Evolutionary conservation across 2,888 invertebrate genomes (phyloP).

Genomic region (Andrena chrysosceles): DNA sequence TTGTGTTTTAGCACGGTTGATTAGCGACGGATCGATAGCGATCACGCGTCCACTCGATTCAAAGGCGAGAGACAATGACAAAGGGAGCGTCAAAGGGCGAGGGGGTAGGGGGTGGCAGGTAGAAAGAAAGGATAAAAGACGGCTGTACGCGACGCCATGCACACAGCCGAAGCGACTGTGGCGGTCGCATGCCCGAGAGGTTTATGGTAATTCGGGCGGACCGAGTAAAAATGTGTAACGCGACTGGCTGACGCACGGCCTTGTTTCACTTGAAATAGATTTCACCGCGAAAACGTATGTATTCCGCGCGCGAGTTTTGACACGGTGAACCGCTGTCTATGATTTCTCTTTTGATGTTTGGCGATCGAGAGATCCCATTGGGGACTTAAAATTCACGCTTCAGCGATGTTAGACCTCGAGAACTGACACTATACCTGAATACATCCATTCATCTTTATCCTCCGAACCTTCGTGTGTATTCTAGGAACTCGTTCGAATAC

Average conservation of each 20-base stretch:
- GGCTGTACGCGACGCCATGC: slow-evolving; percentile 33
- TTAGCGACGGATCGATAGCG: slow-evolving; percentile 52
- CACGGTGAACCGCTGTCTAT: slow-evolving; percentile 31
- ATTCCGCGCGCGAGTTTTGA: slow-evolving; percentile 58
- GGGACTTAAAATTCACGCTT: no score
- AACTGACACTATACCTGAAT: no score
- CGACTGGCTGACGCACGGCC: slow-evolving; percentile 65
- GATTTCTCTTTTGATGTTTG: slow-evolving; percentile 41
- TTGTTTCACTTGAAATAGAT: slow-evolving; percentile 73
- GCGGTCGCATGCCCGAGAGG: slow-evolving; percentile 54
- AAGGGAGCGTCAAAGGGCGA: no score
- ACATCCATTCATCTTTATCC: no score
- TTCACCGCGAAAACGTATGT: slow-evolving; percentile 58
- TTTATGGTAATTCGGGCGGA: slow-evolving; percentile 68
- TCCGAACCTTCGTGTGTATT: no score
- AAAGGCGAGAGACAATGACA: background rate
- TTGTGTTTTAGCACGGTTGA: slow-evolving; percentile 54
- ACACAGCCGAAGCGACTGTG: slow-evolving; percentile 37
- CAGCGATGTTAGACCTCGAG: no score
- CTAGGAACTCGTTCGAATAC: background rate
- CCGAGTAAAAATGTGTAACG: slow-evolving; percentile 67
- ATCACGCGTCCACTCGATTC: slow-evolving; percentile 25
- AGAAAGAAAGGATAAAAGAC: background rate
- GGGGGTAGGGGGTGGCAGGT: no score
- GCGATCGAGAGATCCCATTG: background rate